Base-by-base conservation (phyloP, 2,888 invertebrate species). In the Drosophila testacea region DNA sequence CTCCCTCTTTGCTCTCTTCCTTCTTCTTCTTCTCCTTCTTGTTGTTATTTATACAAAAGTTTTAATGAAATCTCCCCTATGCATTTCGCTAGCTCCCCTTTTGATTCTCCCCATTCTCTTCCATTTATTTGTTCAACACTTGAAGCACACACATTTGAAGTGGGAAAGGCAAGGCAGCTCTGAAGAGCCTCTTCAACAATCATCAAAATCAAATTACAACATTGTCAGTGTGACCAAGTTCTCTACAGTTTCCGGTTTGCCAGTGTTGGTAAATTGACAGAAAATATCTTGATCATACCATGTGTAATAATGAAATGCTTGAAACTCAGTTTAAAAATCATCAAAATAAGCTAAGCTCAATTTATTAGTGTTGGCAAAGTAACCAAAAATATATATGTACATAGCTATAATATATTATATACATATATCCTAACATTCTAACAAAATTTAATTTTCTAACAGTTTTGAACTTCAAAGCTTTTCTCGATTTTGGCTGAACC, bases 41-140 rank as follows among this genome's bases (percentile, higher is more conserved):
- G 61, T 64, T 78, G 75, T 72, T 79, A 69, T 72, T 78, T 80
- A 80, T 66, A 75, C 69, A 80, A 80, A 80, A 80, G 67, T 80
- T 78, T 80, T 78, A 80, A 80, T 80, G 78, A 78, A 80, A 78
- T 78, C 73, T 68, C 39, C 67, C 67, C 62, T 59, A 64, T 61
- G 60, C 63, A 60, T 42, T 11, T 54, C 38, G 6, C 32, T 9
- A 7, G 11, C 4, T 2, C 32, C 44, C 13, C 36, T 6, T 10
- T 41, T 39, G n/a, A 7, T 10, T 11, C 28, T 42, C 1, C n/a
- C 27, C 16, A 1, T n/a, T 28, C 47, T 41, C 36, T 6, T 6
- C 6, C 32, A 32, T 6, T 51, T 11, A 51, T 28, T 38, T 47
- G 10, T 36, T n/a, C 13, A 50, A 13, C 64, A 54, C 54, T 55